phyloP scores from a whole-genome alignment of 1,140 invertebrate genomes.

The Drosophila sucinea region DNA sequence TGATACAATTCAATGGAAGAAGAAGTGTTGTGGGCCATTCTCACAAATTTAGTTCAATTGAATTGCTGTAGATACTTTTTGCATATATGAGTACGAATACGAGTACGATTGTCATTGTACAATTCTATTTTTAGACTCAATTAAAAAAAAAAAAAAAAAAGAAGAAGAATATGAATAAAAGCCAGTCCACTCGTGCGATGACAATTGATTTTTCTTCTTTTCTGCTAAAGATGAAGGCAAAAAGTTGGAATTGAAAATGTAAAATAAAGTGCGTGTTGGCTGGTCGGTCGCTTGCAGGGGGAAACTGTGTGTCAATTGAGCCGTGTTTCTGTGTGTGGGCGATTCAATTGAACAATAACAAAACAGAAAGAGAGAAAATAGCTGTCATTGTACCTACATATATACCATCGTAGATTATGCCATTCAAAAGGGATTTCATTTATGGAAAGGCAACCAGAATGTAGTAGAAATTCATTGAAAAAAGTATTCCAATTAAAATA shows the following conservation, averaged over 20 bases:
- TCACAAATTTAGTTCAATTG: slow-evolving; percentile 78
- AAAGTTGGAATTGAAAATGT: slow-evolving; percentile 4
- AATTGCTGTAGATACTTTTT: slow-evolving; percentile 46
- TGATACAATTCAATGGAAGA: slow-evolving; percentile 53
- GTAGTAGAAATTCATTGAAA: not conserved
- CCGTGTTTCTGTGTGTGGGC: not conserved
- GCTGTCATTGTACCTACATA: not conserved
- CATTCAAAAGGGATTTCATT: slow-evolving; percentile 8
- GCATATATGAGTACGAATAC: slow-evolving; percentile 21
- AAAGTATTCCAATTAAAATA: not conserved
- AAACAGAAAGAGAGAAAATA: not conserved
- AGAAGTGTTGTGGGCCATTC: slow-evolving; percentile 36
- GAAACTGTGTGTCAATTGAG: slow-evolving; percentile 1
- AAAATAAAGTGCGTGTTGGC: slow-evolving; percentile 1
- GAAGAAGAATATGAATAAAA: slow-evolving; percentile 17
- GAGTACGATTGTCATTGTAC: slow-evolving; percentile 41
- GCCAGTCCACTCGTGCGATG: slow-evolving; percentile 9
- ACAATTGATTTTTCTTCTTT: slow-evolving; percentile 55
- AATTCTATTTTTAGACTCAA: slow-evolving; percentile 76
- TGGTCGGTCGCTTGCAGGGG: not conserved
- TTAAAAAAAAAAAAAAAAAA: slow-evolving; percentile 51
- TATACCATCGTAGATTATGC: not conserved
- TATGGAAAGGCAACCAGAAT: not conserved
- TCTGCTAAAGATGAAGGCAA: not conserved
- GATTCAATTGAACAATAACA: not conserved